Conservation (phyloP, 1,140 invertebrate species). For the Aculops lycopersici region DNA sequence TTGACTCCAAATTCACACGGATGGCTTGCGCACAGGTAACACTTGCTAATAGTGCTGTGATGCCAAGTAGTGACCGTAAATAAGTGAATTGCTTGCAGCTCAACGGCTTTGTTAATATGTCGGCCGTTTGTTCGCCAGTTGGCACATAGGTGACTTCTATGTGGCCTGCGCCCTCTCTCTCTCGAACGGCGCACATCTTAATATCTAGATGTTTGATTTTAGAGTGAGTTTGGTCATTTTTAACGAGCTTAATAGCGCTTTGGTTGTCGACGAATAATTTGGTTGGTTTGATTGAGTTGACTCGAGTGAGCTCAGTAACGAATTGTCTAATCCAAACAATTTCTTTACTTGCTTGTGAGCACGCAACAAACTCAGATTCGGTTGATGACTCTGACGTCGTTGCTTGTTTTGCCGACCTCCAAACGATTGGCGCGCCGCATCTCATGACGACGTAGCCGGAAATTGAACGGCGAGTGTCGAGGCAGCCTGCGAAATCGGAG, state of each 20-base stretch:
- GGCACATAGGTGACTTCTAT: not conserved
- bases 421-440: slow-evolving; percentile 11
- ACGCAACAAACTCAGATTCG: slow-evolving; percentile 16
- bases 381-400: slow-evolving; percentile 9
- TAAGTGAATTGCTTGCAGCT: too few relatives aligned
- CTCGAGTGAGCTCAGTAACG: slow-evolving; percentile 2
- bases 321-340: slow-evolving; percentile 11
- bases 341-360: slow-evolving; percentile 15
- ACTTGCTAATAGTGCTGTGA: too few relatives aligned
- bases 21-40: too few relatives aligned
- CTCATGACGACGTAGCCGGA: slow-evolving; percentile 11
- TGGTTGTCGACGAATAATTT: slow-evolving; percentile 11
- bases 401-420: slow-evolving; percentile 13
- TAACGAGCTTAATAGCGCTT: slow-evolving; percentile 11
- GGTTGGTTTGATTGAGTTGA: not conserved
- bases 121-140: not conserved
- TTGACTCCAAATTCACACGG: too few relatives aligned
- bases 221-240: slow-evolving; percentile 9
- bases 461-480: not conserved
- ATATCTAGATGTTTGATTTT: slow-evolving; percentile 13
- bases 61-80: too few relatives aligned
- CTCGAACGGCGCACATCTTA: slow-evolving; percentile 12
- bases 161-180: slow-evolving; percentile 8
- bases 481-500: slow-evolving; percentile 6
- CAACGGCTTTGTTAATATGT: slow-evolving; percentile 4